Percentiles rank a stretch among this genome's conserved stretches.
Evolutionary conservation across 2,113 vertebrate species (phyloP).

Genomic region (Tyrannus savana): DNA sequence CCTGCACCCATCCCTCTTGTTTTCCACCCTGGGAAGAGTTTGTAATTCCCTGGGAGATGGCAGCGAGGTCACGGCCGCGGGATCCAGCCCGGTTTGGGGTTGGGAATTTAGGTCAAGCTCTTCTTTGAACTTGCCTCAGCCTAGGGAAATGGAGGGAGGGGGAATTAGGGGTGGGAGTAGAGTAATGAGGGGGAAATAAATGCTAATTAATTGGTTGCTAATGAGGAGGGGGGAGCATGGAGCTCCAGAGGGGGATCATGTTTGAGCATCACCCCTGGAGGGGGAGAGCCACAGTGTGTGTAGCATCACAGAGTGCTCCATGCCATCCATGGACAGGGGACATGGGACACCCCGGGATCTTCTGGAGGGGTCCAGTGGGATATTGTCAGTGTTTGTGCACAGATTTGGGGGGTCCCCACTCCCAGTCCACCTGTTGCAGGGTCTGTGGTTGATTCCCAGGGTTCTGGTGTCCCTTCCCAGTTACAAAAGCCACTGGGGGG

Average conservation of each 20-base stretch:
- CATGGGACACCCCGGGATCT: neutral
- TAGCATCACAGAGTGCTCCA: rapidly evolving
- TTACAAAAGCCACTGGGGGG: neutral
- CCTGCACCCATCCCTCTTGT: rapidly evolving
- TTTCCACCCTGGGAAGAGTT: neutral
- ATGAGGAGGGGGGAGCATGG: neutral
- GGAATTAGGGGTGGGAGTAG: neutral
- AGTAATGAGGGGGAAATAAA: neutral
- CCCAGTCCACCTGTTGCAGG: neutral
- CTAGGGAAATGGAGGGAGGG: neutral
- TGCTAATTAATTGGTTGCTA: neutral
- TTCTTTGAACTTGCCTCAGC: neutral
- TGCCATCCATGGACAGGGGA: neutral
- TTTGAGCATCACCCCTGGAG: neutral
- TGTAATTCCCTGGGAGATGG: neutral
- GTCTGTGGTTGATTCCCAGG: neutral
- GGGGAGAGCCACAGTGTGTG: neutral
- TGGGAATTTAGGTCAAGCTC: neutral
- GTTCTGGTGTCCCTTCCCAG: rapidly evolving
- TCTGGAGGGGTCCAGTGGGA: neutral
- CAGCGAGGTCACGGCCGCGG: neutral
- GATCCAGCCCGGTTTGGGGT: neutral
- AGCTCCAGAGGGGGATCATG: rapidly evolving
- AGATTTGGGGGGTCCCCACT: neutral
- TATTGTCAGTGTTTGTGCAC: neutral